A percentile compares a stretch with the other conserved stretches of the same genome.
These are phyloP conservation scores for Sakesphorus luctuosus DNA, from an alignment of 2,113 vertebrate genomes.

Conservation along the genomic window DNA sequence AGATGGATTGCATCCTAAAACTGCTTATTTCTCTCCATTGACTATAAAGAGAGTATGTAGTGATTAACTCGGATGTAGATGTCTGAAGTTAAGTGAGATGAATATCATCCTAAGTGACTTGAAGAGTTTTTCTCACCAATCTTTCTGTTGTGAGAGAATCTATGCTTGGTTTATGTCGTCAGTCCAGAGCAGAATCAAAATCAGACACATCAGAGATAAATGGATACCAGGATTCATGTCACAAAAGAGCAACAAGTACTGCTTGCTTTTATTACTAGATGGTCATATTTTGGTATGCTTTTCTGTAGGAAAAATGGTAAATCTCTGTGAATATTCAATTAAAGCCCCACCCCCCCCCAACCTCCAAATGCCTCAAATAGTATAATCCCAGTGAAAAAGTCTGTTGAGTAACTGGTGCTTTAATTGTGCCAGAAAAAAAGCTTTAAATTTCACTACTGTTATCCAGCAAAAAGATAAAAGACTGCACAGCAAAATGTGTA, in stretches of 20 bases:
- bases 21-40: slow-evolving; percentile 48
- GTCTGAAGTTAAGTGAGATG: slow-evolving; percentile 56
- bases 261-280: not conserved
- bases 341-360: not conserved
- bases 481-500: not conserved
- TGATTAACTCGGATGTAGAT: slow-evolving; percentile 7
- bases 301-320: not conserved
- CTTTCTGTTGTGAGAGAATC: not conserved
- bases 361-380: not conserved
- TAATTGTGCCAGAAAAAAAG: slow-evolving; percentile 5
- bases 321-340: not conserved
- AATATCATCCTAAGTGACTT: slow-evolving; percentile 26
- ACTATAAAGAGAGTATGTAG: slow-evolving; percentile 12
- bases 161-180: not conserved
- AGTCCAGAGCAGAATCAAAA: not conserved
- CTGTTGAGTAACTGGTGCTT: slow-evolving; percentile 50
- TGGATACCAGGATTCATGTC: not conserved
- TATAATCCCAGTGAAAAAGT: slow-evolving; percentile 22
- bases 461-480: slow-evolving; percentile 31
- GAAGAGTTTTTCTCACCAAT: slow-evolving; percentile 2
- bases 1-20: slow-evolving; percentile 38
- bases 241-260: not conserved
- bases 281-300: not conserved
- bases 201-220: not conserved
- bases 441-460: slow-evolving; percentile 5